Evolutionary conservation across 2,888 invertebrate species (phyloP), one percentile per base, ranked within the genome.

Genomic region (Epinotia ramella): DNA sequence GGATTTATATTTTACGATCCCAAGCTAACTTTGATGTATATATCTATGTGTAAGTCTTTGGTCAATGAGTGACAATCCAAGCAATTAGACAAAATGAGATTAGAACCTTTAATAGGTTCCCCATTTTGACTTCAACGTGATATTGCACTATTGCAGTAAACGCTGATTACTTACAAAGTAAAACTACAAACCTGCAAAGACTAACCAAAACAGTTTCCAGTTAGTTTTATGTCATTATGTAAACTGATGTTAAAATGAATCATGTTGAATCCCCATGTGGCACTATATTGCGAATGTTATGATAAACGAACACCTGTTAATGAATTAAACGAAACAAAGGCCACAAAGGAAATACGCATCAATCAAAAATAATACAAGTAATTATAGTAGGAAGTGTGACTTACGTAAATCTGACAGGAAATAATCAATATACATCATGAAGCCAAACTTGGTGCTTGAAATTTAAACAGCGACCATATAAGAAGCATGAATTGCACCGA

Each of bases 301-400:
- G 67, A 73, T 62, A 75, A 71, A 20, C 24, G 49, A 64, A 59
- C 63, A 74, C 64, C 69, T 74, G 69, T 20, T n/a, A 69, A 53
- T 64, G 18, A n/a, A 59, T 68, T 56, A 56, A 44, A 16, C 13
- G 69, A 24, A 59, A 62, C 67, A 64, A 40, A 46, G 46, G 46
- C 69, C 60, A 57, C 57, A 46, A 57, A 46, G 72, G 44, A 73
- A 73, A 65, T 59, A 33, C 13, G n/a, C 65, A 60, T 20, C 66
- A 73, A 46, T 65, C 65, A 60, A 20, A 66, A 59, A 60, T 53
- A 73, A 60, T 53, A 60, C 7, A 46, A 60, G 49, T 60, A 49
- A 28, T 59, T 33, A 69, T 46, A 7, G 24, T 59, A 60, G 57
- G 24, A 59, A 6, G 40, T 56, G 20, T 46, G 24, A 59, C 57